Evolutionary conservation across 2,888 invertebrate species (phyloP).

Genomic region (Aphidoletes aphidimyza): DNA sequence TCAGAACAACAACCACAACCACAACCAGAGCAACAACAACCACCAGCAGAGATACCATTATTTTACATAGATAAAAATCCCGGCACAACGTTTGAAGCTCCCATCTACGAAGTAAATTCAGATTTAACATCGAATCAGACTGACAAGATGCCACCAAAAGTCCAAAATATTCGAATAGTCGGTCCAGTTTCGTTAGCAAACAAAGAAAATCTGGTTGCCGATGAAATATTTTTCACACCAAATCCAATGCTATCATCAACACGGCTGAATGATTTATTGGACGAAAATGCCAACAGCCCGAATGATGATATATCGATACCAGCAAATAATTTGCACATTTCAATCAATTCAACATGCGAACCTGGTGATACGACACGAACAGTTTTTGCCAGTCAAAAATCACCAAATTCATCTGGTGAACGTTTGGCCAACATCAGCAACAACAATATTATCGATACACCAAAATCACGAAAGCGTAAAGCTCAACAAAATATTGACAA

Average conservation of each 20-base stretch:
- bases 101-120: not conserved
- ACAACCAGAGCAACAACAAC: no score
- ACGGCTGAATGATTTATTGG: not conserved
- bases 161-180: not conserved
- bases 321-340: not conserved
- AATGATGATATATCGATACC: not conserved
- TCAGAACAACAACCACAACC: no score
- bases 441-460: not conserved
- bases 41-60: not conserved
- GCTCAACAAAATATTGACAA: not conserved
- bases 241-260: conserved; percentile 29
- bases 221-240: conserved; percentile 27
- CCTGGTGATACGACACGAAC: not conserved
- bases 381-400: not conserved
- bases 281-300: not conserved
- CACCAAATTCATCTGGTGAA: not conserved
- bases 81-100: not conserved
- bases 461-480: not conserved
- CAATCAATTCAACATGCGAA: not conserved
- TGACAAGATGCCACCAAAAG: not conserved
- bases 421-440: not conserved
- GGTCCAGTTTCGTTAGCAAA: no score
- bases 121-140: not conserved
- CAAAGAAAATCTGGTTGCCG: not conserved
- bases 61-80: not conserved